Base-by-base conservation (phyloP, 2,113 vertebrate species). In the Cryptotis parvus region DNA sequence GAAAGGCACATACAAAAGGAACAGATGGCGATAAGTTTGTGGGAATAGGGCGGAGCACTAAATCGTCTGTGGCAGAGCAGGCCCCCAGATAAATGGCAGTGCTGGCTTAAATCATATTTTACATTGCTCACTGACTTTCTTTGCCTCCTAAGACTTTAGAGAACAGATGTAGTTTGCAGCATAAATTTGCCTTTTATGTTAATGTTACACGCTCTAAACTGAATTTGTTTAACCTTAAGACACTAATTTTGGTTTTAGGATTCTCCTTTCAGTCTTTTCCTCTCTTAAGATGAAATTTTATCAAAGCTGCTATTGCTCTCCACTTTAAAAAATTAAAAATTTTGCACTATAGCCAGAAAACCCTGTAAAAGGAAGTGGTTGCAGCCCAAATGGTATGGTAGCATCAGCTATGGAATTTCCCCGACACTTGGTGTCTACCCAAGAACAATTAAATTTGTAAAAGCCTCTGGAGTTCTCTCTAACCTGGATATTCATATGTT, bases 21-120 rank as follows among this genome's bases (percentile, higher is more conserved):
- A 92, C 93, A 96, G 94, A 96, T 95, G 93, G 95, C 70, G 91
- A 79, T 93, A 95, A 94, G 89, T 95, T 91, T 91, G 87, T 80
- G 31, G 83, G 84, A 92, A 90, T 75, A 88, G 82, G 79, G 55
- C 4, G 0, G 90, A 92, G 80, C 94, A 93, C 92, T 95, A 93
- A 95, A 96, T 84, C 92, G 61, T 92, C 92, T 86, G 95, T 90
- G 90, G 95, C 90, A 91, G 82, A 95, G 86, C 41, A 89, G 93
- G 89, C 93, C 91, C 90, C 58, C 65, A 91, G 95, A 92, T 58
- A 52, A 93, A 94, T 55, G 58, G 69, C 86, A 95, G 73, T 10
- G 6, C 76, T 10, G 52, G 52, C 84, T 94, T 88, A 92, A 92
- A 93, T 96, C 83, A 94, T 94, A 83, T 91, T 90, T 86, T n/a